Conservation (phyloP, 2,888 invertebrate genomes). For the Rotaria sp. region DNA sequence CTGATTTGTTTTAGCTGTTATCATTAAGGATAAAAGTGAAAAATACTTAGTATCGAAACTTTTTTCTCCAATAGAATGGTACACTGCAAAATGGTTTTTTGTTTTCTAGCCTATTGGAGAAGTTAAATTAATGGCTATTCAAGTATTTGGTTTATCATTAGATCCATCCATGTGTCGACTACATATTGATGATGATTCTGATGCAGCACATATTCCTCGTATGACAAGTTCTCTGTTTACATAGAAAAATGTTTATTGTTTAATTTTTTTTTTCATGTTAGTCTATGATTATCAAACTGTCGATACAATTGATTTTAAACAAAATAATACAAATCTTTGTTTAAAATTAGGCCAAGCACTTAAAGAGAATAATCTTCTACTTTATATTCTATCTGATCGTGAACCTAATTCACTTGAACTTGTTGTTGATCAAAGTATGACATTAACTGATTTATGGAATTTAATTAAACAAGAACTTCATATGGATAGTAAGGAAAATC, state of each 20-base stretch:
- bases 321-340: conserved; percentile 13
- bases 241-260: not conserved
- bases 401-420: not conserved
- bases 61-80: too few relatives aligned
- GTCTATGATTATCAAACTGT: conserved; percentile 19
- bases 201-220: not conserved
- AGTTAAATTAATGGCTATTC: not conserved
- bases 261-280: not conserved
- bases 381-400: not conserved
- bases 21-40: too few relatives aligned
- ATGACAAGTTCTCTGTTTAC: not conserved
- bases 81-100: too few relatives aligned
- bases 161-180: not conserved
- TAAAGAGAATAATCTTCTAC: not conserved
- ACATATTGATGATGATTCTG: conserved; percentile 12
- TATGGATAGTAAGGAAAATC: not conserved
- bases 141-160: conserved; percentile 1
- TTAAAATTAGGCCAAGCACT: not conserved
- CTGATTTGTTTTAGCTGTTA: too few relatives aligned
- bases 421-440: not conserved
- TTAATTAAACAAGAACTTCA: not conserved
- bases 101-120: not conserved
- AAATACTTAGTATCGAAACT: too few relatives aligned
- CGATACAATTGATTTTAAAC: not conserved
- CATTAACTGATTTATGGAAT: not conserved